Conservation (phyloP, 1,140 invertebrate species). For the Gryllus bimaculatus region DNA sequence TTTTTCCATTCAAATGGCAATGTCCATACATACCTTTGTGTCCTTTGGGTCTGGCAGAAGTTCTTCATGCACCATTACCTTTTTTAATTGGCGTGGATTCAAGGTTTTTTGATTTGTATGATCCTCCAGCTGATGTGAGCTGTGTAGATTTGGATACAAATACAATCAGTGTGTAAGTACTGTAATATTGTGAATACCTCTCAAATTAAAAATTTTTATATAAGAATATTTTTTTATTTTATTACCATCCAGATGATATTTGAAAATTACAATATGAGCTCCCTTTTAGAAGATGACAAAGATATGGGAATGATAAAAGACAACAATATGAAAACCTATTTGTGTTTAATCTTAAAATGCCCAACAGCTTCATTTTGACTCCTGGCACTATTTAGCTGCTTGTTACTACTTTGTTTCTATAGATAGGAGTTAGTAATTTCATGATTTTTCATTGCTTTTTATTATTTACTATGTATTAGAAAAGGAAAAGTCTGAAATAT, state of each 20-base stretch:
- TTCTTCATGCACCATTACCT: constrained; percentile 91
- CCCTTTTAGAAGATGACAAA: too few relatives aligned
- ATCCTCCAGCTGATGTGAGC: constrained; percentile 90
- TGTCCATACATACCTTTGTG: constrained; percentile 99
- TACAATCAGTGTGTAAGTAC: constrained; percentile 64
- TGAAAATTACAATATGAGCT: too few relatives aligned
- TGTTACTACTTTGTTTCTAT: too few relatives aligned
- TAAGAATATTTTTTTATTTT: background rate
- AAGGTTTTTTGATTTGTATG: constrained; percentile 95
- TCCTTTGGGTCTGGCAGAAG: constrained; percentile 73
- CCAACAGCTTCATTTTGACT: background rate
- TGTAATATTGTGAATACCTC: background rate
- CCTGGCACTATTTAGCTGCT: constrained; percentile 23
- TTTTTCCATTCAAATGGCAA: constrained; percentile 99
- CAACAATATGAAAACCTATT: background rate
- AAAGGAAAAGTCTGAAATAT: too few relatives aligned
- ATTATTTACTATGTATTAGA: too few relatives aligned
- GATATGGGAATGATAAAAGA: too few relatives aligned
- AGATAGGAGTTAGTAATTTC: too few relatives aligned
- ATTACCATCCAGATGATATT: background rate
- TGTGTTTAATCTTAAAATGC: too few relatives aligned
- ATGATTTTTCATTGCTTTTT: too few relatives aligned
- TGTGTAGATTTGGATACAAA: constrained; percentile 98
- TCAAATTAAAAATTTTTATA: background rate
- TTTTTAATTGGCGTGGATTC: constrained; percentile 96